Evolutionary conservation across 2,888 invertebrate species (phyloP).

Genomic region (Hipparchia semele): DNA sequence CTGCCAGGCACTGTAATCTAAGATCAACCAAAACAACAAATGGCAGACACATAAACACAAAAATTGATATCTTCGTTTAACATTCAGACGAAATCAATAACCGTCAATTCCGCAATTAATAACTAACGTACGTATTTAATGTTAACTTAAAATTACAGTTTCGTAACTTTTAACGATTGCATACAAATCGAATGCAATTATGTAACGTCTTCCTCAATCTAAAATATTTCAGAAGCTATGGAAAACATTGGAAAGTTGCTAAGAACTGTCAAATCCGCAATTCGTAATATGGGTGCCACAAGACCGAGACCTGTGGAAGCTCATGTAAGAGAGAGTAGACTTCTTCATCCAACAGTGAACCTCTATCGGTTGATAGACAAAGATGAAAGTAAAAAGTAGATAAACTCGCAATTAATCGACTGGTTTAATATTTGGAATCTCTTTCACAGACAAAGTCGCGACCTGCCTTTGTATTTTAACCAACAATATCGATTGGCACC

Average conservation of each 20-base stretch:
- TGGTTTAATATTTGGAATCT: not conserved
- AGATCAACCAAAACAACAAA: not conserved
- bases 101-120: not conserved
- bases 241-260: too few species aligned
- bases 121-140: not conserved
- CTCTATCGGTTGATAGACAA: too few species aligned
- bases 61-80: not conserved
- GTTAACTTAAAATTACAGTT: not conserved
- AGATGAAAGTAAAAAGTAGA: too few species aligned
- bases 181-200: not conserved
- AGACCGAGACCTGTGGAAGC: too few species aligned
- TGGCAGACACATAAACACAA: not conserved
- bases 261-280: too few species aligned
- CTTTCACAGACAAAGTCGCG: conserved; percentile 9
- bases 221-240: not conserved
- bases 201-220: not conserved
- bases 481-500: conserved; percentile 13
- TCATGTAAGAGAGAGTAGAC: too few species aligned
- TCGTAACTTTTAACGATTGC: not conserved
- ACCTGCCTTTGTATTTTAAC: conserved; percentile 3
- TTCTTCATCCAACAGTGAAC: too few species aligned
- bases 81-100: not conserved
- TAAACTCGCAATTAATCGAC: not conserved
- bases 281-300: too few species aligned
- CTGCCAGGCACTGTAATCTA: too few species aligned